A percentile compares a stretch with the other conserved stretches of the same genome.
Conservation (phyloP, 1,140 invertebrate species). For the Calephelis nemesis region DNA sequence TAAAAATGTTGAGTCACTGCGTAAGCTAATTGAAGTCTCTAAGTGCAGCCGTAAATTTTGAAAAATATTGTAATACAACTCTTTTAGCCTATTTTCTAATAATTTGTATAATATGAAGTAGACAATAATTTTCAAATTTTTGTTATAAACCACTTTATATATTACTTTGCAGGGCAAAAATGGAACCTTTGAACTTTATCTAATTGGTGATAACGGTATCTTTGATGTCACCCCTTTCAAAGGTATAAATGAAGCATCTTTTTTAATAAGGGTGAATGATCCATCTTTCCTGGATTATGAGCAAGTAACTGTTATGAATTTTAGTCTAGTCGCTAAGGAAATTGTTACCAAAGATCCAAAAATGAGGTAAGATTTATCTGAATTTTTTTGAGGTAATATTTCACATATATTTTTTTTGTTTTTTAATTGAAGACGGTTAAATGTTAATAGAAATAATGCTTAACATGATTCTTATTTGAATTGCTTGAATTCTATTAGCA, state of each 20-base stretch:
- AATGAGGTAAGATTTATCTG: conserved; percentile 74
- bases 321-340: conserved; percentile 92
- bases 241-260: conserved; percentile 95
- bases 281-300: conserved; percentile 92
- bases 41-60: too few species aligned
- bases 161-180: conserved; percentile 87
- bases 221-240: conserved; percentile 94
- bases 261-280: conserved; percentile 93
- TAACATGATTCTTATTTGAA: too few species aligned
- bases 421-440: too few species aligned
- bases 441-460: too few species aligned
- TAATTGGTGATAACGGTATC: conserved; percentile 89
- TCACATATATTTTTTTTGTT: too few species aligned
- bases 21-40: too few species aligned
- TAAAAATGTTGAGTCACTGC: too few species aligned
- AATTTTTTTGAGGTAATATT: not conserved
- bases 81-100: too few species aligned
- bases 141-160: not conserved
- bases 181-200: conserved; percentile 91
- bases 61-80: too few species aligned
- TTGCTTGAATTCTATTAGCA: too few species aligned
- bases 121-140: too few species aligned
- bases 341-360: conserved; percentile 85
- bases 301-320: conserved; percentile 88
- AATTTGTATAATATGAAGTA: too few species aligned